Evolutionary conservation across 2,113 vertebrate genomes (phyloP).

Genomic region (Brachyhypopomus gauderio): DNA sequence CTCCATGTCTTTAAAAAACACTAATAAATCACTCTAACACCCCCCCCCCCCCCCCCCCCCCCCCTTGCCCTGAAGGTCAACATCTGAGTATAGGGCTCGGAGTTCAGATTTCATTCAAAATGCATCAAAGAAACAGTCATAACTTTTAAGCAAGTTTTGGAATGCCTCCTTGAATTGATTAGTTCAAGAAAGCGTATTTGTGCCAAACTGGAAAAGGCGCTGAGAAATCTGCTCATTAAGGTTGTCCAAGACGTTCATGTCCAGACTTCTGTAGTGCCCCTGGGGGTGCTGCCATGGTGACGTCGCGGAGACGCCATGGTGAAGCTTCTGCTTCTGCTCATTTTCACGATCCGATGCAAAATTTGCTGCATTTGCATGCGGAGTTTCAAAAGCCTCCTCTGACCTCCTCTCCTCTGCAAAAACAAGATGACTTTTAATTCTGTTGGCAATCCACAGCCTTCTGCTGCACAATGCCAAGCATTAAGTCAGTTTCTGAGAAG

Average conservation of each 20-base stretch:
- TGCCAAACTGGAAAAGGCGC: background rate
- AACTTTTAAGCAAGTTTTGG: background rate
- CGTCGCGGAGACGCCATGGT: too few species aligned
- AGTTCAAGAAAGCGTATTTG: conserved; percentile 1
- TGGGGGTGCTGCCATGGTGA: conserved; percentile 2
- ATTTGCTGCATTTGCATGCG: conserved; percentile 1
- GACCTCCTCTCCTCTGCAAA: conserved; percentile 20
- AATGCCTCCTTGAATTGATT: conserved; percentile 21
- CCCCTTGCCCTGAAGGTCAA: background rate
- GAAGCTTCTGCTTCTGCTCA: background rate
- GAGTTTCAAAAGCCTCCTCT: background rate
- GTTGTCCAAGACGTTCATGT: background rate
- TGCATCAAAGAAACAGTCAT: background rate
- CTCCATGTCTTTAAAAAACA: background rate
- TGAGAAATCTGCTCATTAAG: conserved; percentile 8
- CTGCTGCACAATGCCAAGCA: conserved; percentile 27
- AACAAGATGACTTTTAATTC: conserved; percentile 12
- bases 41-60: background rate
- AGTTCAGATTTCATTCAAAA: background rate
- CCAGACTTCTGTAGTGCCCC: background rate
- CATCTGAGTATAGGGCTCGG: background rate
- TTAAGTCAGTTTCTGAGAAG: background rate
- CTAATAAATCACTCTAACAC: background rate
- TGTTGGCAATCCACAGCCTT: conserved; percentile 34
- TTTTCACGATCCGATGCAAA: background rate